These are phyloP conservation scores for Drosophila burlai DNA, from an alignment of 1,140 invertebrate species.

Conservation along the genomic window DNA sequence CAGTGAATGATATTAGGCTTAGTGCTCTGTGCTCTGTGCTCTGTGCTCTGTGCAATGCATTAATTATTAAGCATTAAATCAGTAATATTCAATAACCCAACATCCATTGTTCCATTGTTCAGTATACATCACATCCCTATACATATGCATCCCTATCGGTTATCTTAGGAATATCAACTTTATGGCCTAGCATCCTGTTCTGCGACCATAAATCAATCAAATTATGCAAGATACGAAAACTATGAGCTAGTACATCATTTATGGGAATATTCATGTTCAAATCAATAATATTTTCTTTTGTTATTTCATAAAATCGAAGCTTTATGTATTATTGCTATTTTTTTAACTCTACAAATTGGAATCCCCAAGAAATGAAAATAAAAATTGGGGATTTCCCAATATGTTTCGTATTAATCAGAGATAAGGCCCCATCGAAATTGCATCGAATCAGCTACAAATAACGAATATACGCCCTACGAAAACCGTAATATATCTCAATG, in stretches of 20 bases:
- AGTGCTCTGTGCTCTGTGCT: too few relatives aligned
- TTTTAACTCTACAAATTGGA: neutral
- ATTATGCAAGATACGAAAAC: neutral
- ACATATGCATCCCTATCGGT: neutral
- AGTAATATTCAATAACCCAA: neutral
- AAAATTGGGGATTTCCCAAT: conserved; percentile 7
- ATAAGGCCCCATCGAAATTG: neutral
- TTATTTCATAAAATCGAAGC: neutral
- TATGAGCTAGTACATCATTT: neutral
- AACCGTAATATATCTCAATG: conserved; percentile 27
- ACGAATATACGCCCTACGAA: neutral
- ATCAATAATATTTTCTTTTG: neutral
- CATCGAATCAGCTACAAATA: neutral
- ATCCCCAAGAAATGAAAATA: too few relatives aligned
- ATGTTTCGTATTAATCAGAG: neutral
- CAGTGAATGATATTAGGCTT: neutral
- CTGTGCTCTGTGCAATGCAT: too few relatives aligned
- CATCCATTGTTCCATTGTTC: neutral
- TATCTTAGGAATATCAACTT: neutral
- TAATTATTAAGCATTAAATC: neutral
- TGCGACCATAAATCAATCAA: conserved; percentile 8
- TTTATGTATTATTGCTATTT: too few relatives aligned
- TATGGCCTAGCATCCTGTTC: conserved; percentile 14
- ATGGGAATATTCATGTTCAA: neutral
- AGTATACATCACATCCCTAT: neutral